phyloP scores from a whole-genome alignment of 2,888 invertebrate genomes.

The Drosophila greeni region DNA sequence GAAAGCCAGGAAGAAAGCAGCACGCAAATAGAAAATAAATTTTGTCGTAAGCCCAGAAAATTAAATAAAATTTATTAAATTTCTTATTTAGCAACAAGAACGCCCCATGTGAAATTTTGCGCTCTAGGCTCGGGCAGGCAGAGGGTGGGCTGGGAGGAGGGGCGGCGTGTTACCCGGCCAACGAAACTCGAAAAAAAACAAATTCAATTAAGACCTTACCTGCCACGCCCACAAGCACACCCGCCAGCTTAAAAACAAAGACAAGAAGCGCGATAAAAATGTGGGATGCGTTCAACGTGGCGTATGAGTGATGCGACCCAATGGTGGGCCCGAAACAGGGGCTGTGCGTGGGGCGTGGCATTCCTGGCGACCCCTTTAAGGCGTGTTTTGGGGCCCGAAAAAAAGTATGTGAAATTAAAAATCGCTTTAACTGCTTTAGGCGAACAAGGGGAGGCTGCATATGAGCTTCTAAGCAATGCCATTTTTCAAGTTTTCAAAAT shows the following conservation, averaged over 20 bases:
- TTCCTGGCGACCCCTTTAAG: slow-evolving; percentile 34
- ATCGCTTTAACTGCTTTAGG: slow-evolving; percentile 47
- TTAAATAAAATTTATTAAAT: no score
- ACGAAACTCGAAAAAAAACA: slow-evolving; percentile 40
- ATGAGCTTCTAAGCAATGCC: not conserved
- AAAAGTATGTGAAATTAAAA: slow-evolving; percentile 56
- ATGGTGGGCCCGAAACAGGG: slow-evolving; percentile 6
- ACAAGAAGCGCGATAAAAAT: slow-evolving; percentile 12
- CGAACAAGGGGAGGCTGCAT: not conserved
- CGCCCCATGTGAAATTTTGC: no score
- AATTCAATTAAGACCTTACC: slow-evolving; percentile 66
- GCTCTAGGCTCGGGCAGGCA: no score
- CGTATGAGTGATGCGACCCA: slow-evolving; percentile 42
- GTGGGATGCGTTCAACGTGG: no score
- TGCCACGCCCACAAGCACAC: no score
- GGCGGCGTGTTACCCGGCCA: no score
- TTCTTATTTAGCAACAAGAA: no score
- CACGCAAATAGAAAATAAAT: no score
- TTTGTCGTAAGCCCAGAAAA: no score
- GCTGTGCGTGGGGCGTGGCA: slow-evolving; percentile 6
- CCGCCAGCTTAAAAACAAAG: slow-evolving; percentile 6
- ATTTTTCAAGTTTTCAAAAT: no score
- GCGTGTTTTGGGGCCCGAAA: slow-evolving; percentile 18
- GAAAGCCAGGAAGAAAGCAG: no score
- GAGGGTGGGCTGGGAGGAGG: no score